Evolutionary conservation across 2,113 vertebrate genomes (phyloP), one percentile per base, ranked within the genome.

Genomic region (Malurus melanocephalus): DNA sequence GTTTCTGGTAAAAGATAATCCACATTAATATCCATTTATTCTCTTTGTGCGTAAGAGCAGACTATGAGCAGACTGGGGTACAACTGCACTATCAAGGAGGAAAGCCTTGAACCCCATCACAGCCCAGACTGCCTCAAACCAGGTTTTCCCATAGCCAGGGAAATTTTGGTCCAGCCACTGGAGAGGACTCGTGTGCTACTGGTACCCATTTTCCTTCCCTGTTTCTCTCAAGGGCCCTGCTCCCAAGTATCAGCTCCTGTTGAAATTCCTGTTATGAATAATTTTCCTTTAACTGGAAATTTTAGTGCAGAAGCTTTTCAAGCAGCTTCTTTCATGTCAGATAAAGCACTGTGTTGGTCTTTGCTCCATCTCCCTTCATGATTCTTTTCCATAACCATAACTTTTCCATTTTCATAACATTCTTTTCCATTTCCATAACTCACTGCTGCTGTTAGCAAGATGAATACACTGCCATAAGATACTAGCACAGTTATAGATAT

Each of bases 281-380:
- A 28, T 33, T 92, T 92, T 35, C 40, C 40, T 76, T 88, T 78
- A 66, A 35, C 61, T 27, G 20, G 16, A n/a, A 90, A 75, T 81
- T 82, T 38, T 51, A 81, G 42, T 65, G 77, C 51, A 90, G 80
- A 46, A 93, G 38, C 23, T 95, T 85, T 73, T 87, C 62, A 65
- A 79, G 67, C 67, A 88, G 33, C 51, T 85, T 85, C 62, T 68
- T 87, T 82, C 49, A 65, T 4, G 2, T 61, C 59, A 79, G 46
- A 42, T 79, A 89, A 69, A 88, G 23, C 43, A 60, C 30, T 5
- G 3, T 40, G 45, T 57, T 60, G 55, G 26, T 92, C 67, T 74
- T 79, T 73, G 33, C 80, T 91, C 69, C 73, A 80, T 56, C 38
- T 92, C 38, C 43, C 40, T 90, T 66, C 26, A 57, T 73, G 66